Evolutionary conservation across 2,797 vertebrate species (phyloP), one percentile per base, ranked within the genome.

Genomic region (Betta splendens): DNA sequence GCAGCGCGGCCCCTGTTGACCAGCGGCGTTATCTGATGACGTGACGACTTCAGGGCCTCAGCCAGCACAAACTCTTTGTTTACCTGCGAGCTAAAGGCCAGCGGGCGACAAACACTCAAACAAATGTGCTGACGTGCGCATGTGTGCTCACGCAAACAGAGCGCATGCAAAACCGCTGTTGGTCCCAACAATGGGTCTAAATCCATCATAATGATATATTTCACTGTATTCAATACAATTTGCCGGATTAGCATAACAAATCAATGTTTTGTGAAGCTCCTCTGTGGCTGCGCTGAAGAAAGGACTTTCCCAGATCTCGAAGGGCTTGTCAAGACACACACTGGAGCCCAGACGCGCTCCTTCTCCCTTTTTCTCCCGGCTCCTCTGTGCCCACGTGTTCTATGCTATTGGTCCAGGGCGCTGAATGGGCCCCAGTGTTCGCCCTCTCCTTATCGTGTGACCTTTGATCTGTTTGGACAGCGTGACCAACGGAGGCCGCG

Each of bases 401-500:
- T 63, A 57, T 16, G 15, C 77, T 71, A 31, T 44, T 62, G 76
- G 78, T 55, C 70, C n/a, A 7, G 43, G 48, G 48, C 25, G 56
- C 52, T 89, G 86, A 91, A 90, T 87, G 72, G 79, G 66, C 69
- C 75, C 76, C 81, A 83, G 81, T 89, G 85, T 87, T 87, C 69
- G n/a, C 68, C 74, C 72, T 69, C 71, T 87, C 58, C 87, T 91
- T 89, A 91, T 90, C 89, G 50, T 74, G 76, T 86, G 87, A 87
- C 87, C 89, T 91, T 91, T 89, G 89, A 88, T 89, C 86, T 87
- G 87, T 91, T 90, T 90, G 86, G 89, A 88, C 89, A 89, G 84
- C 79, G 74, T 90, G 87, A 89, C 87, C 85, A 60, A 58, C 74
- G 58, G 48, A 60, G 69, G 58, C 76, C 53, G 61, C 17, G 17